Percentiles rank a stretch among this genome's conserved stretches.
These are phyloP conservation scores for Mayetiola destructor DNA, from an alignment of 2,888 invertebrate species.

Conservation along the genomic window DNA sequence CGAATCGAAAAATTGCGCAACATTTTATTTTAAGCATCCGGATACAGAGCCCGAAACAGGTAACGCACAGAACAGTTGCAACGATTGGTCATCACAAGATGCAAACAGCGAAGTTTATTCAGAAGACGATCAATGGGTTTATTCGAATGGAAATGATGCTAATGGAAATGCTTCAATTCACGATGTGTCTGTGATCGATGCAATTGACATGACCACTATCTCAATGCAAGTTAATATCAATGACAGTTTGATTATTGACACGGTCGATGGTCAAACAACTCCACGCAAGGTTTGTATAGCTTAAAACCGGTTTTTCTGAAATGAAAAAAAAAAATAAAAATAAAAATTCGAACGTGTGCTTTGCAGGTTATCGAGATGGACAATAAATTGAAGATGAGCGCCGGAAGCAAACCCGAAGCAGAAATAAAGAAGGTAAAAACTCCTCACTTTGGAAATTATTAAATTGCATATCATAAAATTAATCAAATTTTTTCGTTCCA, in stretches of 20 bases:
- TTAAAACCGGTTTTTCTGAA: neutral
- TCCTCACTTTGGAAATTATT: neutral
- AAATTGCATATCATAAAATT: neutral
- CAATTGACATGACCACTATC: neutral
- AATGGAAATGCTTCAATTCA: constrained; percentile 38
- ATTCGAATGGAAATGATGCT: constrained; percentile 31
- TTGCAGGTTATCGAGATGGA: neutral
- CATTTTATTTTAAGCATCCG: constrained; percentile 72
- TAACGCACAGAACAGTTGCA: constrained; percentile 32
- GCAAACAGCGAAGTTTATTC: constrained; percentile 28
- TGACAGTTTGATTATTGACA: neutral
- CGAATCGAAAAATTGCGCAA: constrained; percentile 67
- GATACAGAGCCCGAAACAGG: constrained; percentile 66
- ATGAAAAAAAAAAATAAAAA: neutral
- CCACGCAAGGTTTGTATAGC: neutral
- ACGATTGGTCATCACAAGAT: constrained; percentile 26
- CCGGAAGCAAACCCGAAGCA: no score
- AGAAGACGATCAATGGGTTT: constrained; percentile 6
- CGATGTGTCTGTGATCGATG: neutral
- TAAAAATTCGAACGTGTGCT: neutral
- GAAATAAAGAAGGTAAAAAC: neutral
- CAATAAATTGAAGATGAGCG: neutral
- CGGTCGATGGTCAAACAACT: neutral
- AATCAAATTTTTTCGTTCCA: neutral
- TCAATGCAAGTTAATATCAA: neutral